Base-by-base conservation (phyloP, 2,113 vertebrate genomes). In the Semnopithecus entellus region DNA sequence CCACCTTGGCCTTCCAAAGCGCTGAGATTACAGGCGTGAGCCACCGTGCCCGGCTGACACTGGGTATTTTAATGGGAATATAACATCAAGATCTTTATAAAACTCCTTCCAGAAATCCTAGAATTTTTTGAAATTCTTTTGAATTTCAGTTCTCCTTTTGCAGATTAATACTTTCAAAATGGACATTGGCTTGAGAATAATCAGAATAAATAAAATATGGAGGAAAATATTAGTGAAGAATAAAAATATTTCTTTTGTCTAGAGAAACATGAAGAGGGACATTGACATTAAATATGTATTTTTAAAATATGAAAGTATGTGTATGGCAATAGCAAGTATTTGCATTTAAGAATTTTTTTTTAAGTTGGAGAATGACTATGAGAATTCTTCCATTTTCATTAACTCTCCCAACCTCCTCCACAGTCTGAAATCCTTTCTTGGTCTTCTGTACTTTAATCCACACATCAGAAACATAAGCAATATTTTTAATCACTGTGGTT, bases 241-340 rank as follows among this genome's bases (percentile, higher is more conserved):
- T 32, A 80, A 89, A 70, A 55, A 57, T 35, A 73, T 85, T 90
- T 85, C 12, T 87, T 94, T 97, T 30, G 35, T 95, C 18, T 81
- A 38, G 55, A 32, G 38, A 55, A 88, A 61, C 72, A 66, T 57
- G 23, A 88, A 64, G 30, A 90, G 4, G 35, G 59, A 38, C 8
- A 52, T 61, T 40, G 59, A 38, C 8, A 52, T 61, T 93, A 45
- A 70, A 45, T 55, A 35, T 32, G 30, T 68, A 48, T 43, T 82
- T 82, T 79, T 91, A 5, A 95, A 79, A 72, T 64, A 90, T 66
- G n/a, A 12, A 92, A 57, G 4, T 70, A 72, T 78, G 25, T 66
- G 17, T 78, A 83, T 78, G 13, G 5, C 0, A 18, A 40, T 45
- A 95, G 8, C 25, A 84, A 57, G 38, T 72, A 57, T 68, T 72